A percentile compares a stretch with the other conserved stretches of the same genome.
Conservation (phyloP, 2,797 vertebrate species). For the Iguana delicatissima region DNA sequence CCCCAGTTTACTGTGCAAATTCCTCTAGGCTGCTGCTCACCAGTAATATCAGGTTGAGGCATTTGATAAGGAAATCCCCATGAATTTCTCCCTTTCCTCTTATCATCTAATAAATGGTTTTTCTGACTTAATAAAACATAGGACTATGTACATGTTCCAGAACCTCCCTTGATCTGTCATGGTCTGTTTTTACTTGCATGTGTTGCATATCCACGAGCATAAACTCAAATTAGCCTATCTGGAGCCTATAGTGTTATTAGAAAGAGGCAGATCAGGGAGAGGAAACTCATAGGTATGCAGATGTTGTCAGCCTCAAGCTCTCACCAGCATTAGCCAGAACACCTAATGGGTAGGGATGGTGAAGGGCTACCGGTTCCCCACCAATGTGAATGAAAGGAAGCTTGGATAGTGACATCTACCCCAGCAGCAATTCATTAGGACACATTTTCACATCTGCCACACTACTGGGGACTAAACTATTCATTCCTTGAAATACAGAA, state of each 20-base stretch:
- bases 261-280: not conserved
- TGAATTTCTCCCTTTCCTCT: not conserved
- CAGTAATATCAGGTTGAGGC: not conserved
- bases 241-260: not conserved
- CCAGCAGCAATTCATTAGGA: not conserved
- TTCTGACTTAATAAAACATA: not conserved
- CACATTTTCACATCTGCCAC: not conserved
- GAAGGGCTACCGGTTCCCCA: no score
- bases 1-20: not conserved
- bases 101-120: not conserved
- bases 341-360: not conserved
- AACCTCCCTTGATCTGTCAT: not conserved
- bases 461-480: no score
- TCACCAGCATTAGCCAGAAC: not conserved
- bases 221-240: not conserved
- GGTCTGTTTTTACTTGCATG: not conserved
- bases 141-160: not conserved
- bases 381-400: not conserved
- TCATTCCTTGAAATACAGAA: no score
- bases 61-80: conserved; percentile 7
- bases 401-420: not conserved
- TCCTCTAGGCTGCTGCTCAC: not conserved
- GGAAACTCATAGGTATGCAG: not conserved
- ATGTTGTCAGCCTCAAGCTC: not conserved
- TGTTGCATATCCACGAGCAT: not conserved